Conservation (phyloP, 2,113 vertebrate species). For the Rhadina sibilatrix region DNA sequence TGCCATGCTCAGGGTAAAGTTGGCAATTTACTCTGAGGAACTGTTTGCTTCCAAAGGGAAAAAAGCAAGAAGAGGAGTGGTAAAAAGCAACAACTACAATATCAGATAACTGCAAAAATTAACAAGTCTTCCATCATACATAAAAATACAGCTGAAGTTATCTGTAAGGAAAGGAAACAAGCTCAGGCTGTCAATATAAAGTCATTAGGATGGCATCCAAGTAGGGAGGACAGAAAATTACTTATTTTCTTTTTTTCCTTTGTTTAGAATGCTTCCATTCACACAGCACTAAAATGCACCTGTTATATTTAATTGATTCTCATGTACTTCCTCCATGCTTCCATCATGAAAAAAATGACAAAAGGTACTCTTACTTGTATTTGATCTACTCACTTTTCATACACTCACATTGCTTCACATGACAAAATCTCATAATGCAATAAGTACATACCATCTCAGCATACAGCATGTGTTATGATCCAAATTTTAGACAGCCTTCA, state of each 20-base stretch:
- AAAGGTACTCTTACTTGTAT: not conserved
- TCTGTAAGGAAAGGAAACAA: not conserved
- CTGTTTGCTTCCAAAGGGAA: not conserved
- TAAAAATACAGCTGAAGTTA: not conserved
- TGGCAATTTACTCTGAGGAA: not conserved
- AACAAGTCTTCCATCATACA: not conserved
- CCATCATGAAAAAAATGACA: not conserved
- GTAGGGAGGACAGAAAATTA: not conserved
- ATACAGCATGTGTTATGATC: not conserved
- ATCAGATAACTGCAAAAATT: not conserved
- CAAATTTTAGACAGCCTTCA: not conserved
- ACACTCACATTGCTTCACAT: not conserved
- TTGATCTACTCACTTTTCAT: not conserved
- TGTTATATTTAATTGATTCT: not conserved
- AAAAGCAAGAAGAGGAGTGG: not conserved
- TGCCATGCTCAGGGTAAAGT: not conserved
- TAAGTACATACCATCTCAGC: not conserved
- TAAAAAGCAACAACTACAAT: not conserved
- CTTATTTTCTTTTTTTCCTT: not conserved
- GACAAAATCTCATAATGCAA: not conserved
- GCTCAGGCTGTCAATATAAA: not conserved
- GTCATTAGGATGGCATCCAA: not conserved
- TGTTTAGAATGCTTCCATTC: not conserved
- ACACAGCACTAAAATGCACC: not conserved
- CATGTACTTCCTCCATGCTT: not conserved